Conservation (phyloP, 2,888 invertebrate genomes). For the Clanis bilineata region DNA sequence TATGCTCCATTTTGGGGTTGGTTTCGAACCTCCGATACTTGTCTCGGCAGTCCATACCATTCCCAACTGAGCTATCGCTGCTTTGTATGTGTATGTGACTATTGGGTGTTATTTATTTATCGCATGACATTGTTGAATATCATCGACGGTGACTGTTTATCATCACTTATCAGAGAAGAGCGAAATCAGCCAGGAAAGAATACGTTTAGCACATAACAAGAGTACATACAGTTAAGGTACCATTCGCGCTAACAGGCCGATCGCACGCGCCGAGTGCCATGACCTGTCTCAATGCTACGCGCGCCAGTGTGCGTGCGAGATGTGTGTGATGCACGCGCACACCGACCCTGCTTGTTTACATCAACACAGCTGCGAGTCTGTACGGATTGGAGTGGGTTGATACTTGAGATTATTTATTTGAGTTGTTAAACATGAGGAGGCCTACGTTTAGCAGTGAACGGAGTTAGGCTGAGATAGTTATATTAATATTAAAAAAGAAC, state of each 20-base stretch:
- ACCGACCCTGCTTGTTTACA: slow-evolving; percentile 64
- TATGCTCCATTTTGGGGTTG: too few relatives aligned
- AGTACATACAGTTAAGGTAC: slow-evolving; percentile 6
- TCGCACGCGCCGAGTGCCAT: slow-evolving; percentile 76
- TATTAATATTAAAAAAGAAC: too few relatives aligned
- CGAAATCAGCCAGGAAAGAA: neutral
- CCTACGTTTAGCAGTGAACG: too few relatives aligned
- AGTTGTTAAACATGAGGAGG: neutral
- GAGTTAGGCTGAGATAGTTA: too few relatives aligned
- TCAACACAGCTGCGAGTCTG: slow-evolving; percentile 55
- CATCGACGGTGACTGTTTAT: too few relatives aligned
- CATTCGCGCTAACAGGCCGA: slow-evolving; percentile 14
- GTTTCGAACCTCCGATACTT: too few relatives aligned
- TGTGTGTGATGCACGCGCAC: slow-evolving; percentile 37
- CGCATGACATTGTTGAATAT: too few relatives aligned
- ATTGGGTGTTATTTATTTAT: too few relatives aligned
- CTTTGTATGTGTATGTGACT: too few relatives aligned
- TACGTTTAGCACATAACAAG: slow-evolving; percentile 1
- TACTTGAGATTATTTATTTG: slow-evolving; percentile 28
- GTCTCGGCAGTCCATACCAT: too few relatives aligned
- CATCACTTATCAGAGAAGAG: too few relatives aligned
- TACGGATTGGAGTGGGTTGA: slow-evolving; percentile 42
- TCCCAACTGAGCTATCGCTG: too few relatives aligned
- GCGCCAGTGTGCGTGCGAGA: slow-evolving; percentile 32
- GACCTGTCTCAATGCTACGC: slow-evolving; percentile 78